phyloP scores from a whole-genome alignment of 2,888 invertebrate genomes.

The Harmothoe impar region DNA sequence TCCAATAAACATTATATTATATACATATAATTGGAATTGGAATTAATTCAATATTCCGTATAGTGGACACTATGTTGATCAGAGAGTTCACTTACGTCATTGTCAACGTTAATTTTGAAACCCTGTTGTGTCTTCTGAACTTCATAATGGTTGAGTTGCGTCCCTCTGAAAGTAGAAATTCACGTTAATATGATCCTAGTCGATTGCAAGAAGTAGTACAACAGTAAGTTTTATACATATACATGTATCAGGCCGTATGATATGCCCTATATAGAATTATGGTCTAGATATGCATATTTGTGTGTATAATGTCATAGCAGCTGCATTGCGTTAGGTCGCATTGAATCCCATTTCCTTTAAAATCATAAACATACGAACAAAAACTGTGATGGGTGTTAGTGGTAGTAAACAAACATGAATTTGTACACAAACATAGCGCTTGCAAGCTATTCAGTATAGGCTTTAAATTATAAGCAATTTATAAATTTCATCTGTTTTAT shows the following conservation, averaged over 20 bases:
- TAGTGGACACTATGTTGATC: too few relatives aligned
- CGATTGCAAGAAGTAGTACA: background rate
- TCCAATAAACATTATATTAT: too few relatives aligned
- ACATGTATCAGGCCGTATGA: background rate
- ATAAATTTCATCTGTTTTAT: too few relatives aligned
- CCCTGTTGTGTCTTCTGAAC: constrained; percentile 74
- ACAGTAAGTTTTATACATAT: too few relatives aligned
- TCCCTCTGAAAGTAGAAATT: constrained; percentile 68
- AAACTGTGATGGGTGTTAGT: background rate
- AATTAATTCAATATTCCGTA: too few relatives aligned
- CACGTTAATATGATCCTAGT: background rate
- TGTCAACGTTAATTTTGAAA: constrained; percentile 79
- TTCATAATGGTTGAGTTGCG: constrained; percentile 76
- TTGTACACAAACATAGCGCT: background rate
- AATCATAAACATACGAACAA: background rate
- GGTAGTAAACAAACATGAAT: background rate
- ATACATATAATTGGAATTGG: too few relatives aligned
- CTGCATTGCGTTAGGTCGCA: background rate
- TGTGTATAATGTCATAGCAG: background rate
- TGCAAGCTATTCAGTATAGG: too few relatives aligned
- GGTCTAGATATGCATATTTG: background rate
- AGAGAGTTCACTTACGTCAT: constrained; percentile 73
- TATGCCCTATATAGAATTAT: background rate
- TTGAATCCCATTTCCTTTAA: background rate
- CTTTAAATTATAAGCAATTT: too few relatives aligned